Conservation (phyloP, 2,888 invertebrate species). For the Sphaeridia pumilis region DNA sequence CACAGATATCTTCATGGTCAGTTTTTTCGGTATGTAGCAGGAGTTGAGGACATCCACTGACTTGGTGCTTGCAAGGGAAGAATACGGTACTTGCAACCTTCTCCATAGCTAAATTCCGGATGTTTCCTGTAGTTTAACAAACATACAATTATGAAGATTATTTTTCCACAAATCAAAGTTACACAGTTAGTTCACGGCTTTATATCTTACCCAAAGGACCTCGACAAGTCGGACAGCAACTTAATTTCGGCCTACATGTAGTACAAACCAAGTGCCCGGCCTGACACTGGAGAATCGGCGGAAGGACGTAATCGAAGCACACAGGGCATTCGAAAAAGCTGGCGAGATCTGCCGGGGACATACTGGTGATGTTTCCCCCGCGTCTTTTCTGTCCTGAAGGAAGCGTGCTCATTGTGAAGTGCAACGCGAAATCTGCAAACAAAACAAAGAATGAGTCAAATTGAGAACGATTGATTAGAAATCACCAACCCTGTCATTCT, state of each 20-base stretch:
- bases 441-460: no score
- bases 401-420: neutral
- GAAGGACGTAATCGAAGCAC: slow-evolving; percentile 98
- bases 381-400: neutral
- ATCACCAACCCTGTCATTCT: no score
- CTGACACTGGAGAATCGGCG: slow-evolving; percentile 63
- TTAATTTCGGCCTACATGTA: slow-evolving; percentile 48
- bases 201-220: slow-evolving; percentile 47
- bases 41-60: slow-evolving; percentile 84
- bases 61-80: slow-evolving; percentile 98
- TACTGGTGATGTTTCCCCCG: slow-evolving; percentile 2
- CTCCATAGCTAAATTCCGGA: slow-evolving; percentile 98
- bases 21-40: slow-evolving; percentile 94
- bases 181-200: no score
- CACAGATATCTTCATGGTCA: slow-evolving; percentile 97
- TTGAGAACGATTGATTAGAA: no score
- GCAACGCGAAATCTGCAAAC: no score
- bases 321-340: slow-evolving; percentile 92
- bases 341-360: slow-evolving; percentile 57
- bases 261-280: slow-evolving; percentile 52
- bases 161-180: neutral
- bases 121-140: slow-evolving; percentile 54
- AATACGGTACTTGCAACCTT: slow-evolving; percentile 96
- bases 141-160: slow-evolving; percentile 7
- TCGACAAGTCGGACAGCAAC: slow-evolving; percentile 51